phyloP scores from a whole-genome alignment of 1,140 invertebrate species.

The Drosophila pseudoobscura region DNA sequence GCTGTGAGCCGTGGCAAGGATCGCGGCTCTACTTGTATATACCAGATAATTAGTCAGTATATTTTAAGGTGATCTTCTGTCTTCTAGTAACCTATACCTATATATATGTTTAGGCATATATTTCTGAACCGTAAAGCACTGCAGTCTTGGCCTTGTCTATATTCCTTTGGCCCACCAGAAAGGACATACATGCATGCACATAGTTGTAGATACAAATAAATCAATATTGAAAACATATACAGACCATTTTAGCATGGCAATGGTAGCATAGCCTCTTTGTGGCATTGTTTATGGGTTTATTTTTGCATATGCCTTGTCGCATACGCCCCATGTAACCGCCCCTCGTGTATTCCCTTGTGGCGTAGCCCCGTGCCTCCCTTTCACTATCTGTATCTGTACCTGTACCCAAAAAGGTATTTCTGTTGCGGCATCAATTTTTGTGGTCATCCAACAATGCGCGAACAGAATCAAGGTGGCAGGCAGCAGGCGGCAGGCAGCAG shows the following conservation, averaged over 20 bases:
- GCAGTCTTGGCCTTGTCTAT: no score
- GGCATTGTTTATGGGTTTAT: constrained; percentile 37
- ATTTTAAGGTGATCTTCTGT: no score
- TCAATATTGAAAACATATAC: no score
- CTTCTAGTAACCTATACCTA: no score
- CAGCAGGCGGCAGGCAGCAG: constrained; percentile 5
- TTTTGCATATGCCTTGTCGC: constrained; percentile 26
- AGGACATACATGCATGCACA: no score
- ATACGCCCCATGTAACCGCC: neutral
- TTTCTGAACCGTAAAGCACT: no score
- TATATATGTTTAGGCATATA: no score
- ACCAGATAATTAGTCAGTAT: no score
- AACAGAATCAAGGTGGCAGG: constrained; percentile 27
- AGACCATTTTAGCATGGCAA: neutral
- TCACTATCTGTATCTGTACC: neutral
- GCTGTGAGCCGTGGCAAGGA: no score
- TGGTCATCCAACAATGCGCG: constrained; percentile 30
- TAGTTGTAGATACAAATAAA: no score
- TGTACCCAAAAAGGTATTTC: constrained; percentile 34
- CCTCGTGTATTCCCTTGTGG: neutral
- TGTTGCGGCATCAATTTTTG: constrained; percentile 46
- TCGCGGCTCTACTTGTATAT: no score
- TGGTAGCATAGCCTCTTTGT: neutral
- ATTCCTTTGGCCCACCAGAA: no score
- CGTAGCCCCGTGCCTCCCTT: neutral